A percentile compares a stretch with the other conserved stretches of the same genome.
Conservation (phyloP, 2,113 vertebrate genomes). For the Benthochromis sp. region DNA sequence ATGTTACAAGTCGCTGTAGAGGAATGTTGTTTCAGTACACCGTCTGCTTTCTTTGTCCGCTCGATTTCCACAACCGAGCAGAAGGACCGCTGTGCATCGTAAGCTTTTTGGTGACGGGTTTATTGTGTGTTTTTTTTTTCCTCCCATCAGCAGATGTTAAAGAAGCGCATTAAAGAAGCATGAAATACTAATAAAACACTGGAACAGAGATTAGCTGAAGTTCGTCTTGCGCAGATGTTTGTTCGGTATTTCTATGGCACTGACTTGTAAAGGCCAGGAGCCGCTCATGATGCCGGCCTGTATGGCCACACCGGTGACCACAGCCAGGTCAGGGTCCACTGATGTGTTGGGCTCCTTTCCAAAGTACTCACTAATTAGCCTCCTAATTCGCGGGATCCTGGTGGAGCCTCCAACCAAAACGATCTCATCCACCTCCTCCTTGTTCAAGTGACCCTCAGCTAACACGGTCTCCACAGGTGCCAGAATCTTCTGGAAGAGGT, state of each 20-base stretch:
- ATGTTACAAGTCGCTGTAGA: background rate
- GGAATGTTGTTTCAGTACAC: background rate
- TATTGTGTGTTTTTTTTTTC: background rate
- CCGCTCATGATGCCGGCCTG: constrained; percentile 95
- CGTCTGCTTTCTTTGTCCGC: background rate
- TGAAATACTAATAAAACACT: background rate
- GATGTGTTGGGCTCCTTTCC: constrained; percentile 93
- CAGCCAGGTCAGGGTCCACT: constrained; percentile 91
- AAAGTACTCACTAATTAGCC: constrained; percentile 87
- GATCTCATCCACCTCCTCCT: constrained; percentile 86
- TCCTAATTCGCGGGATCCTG: constrained; percentile 86
- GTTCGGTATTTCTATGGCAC: constrained; percentile 94
- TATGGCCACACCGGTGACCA: constrained; percentile 89
- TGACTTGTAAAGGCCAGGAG: constrained; percentile 96
- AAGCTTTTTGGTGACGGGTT: background rate
- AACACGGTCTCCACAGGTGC: constrained; percentile 84
- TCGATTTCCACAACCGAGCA: background rate
- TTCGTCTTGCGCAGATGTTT: constrained; percentile 90
- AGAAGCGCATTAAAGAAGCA: background rate
- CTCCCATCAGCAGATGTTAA: background rate
- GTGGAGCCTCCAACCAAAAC: constrained; percentile 96
- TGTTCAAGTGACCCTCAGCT: constrained; percentile 78
- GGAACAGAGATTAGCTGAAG: constrained; percentile 73
- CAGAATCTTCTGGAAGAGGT: constrained; percentile 94
- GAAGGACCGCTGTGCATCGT: background rate